phyloP scores from a whole-genome alignment of 2,113 vertebrate genomes.

The Coryphaenoides rupestris region DNA sequence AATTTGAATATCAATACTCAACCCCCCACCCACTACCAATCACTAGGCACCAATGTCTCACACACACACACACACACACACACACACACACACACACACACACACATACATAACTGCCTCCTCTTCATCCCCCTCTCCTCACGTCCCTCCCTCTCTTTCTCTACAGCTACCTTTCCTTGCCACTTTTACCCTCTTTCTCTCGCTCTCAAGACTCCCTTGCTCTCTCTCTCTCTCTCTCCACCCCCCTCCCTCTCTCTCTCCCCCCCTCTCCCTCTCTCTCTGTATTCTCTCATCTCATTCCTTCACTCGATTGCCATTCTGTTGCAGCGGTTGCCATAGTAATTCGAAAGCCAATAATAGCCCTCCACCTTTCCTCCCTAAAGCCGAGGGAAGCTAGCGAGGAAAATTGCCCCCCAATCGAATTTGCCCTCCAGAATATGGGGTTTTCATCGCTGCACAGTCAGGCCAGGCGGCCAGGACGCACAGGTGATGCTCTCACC shows the following conservation, averaged over 20 bases:
- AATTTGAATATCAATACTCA: conserved; percentile 29
- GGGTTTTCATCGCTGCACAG: conserved; percentile 21
- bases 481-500: background rate
- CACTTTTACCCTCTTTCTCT: too few species aligned
- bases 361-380: conserved; percentile 49
- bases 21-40: background rate
- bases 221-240: background rate
- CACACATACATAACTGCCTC: too few species aligned
- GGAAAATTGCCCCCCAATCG: conserved; percentile 58
- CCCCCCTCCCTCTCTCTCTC: background rate
- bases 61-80: conserved; percentile 1
- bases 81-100: background rate
- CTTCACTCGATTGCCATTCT: conserved; percentile 43
- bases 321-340: conserved; percentile 64
- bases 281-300: conserved; percentile 47
- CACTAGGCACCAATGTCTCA: background rate
- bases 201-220: too few species aligned
- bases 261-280: background rate
- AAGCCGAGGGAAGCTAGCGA: conserved; percentile 38
- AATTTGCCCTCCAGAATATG: conserved; percentile 41
- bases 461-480: conserved; percentile 12
- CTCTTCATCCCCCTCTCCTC: too few species aligned
- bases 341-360: conserved; percentile 62
- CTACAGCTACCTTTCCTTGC: too few species aligned
- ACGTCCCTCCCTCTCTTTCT: too few species aligned